phyloP scores from a whole-genome alignment of 2,888 invertebrate genomes.

The Ophion ellenae region DNA sequence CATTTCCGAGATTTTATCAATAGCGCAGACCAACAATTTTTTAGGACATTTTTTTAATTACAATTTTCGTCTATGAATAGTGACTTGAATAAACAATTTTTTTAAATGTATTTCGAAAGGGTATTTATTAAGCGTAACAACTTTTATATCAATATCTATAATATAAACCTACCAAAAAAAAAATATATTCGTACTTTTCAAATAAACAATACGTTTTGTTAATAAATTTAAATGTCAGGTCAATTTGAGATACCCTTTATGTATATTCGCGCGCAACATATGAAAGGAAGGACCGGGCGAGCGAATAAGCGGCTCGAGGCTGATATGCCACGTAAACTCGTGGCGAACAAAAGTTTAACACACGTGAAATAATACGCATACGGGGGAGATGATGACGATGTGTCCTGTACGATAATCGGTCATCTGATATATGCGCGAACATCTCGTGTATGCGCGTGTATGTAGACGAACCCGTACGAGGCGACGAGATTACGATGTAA shows the following conservation, averaged over 20 bases:
- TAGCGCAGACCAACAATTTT: too few species aligned
- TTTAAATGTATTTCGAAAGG: too few species aligned
- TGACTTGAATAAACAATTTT: too few species aligned
- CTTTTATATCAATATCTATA: too few species aligned
- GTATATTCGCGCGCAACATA: neutral
- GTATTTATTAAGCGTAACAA: too few species aligned
- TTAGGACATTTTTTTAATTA: too few species aligned
- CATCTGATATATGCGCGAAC: conserved; percentile 7
- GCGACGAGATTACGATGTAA: conserved; percentile 23
- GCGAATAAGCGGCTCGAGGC: conserved; percentile 51
- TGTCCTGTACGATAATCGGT: conserved; percentile 13
- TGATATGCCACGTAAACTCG: conserved; percentile 26
- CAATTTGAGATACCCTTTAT: conserved; percentile 1
- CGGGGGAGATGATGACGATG: conserved; percentile 11
- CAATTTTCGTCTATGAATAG: too few species aligned
- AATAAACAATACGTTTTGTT: too few species aligned
- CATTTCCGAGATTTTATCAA: too few species aligned
- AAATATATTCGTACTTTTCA: too few species aligned
- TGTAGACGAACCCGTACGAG: neutral
- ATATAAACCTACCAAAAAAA: too few species aligned
- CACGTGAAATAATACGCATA: conserved; percentile 19
- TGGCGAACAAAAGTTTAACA: conserved; percentile 23
- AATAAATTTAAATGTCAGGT: too few species aligned
- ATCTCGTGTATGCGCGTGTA: neutral
- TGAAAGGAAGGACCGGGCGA: conserved; percentile 12